phyloP scores from a whole-genome alignment of 2,113 vertebrate genomes.

The Calonectris borealis region DNA sequence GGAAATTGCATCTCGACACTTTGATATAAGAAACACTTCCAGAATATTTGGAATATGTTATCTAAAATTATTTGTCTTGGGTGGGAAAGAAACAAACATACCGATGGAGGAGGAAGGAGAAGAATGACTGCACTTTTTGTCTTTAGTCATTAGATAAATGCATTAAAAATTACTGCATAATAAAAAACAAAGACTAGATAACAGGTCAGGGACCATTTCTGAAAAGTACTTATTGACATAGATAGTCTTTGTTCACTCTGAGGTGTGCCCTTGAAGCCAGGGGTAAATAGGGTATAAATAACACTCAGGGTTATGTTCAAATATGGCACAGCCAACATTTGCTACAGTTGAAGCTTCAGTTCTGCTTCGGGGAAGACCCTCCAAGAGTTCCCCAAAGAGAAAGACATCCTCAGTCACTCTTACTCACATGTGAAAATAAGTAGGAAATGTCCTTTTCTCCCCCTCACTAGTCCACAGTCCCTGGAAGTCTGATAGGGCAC shows the following conservation, averaged over 20 bases:
- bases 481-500: neutral
- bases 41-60: neutral
- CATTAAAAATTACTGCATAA: neutral
- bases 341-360: neutral
- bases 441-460: neutral
- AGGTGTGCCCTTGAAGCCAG: neutral
- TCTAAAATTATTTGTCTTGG: slow-evolving; percentile 11
- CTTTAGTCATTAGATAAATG: neutral
- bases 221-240: neutral
- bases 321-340: neutral
- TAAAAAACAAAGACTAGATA: neutral
- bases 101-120: neutral
- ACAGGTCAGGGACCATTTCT: neutral
- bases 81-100: neutral
- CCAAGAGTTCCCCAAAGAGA: neutral
- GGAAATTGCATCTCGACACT: slow-evolving; percentile 32
- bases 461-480: neutral
- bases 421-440: neutral
- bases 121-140: neutral
- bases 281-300: neutral
- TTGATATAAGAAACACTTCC: neutral
- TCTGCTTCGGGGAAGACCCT: neutral
- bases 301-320: neutral
- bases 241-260: neutral
- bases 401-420: neutral